Base-by-base conservation (phyloP, 2,797 vertebrate species). In the Peromyscus attwateri region DNA sequence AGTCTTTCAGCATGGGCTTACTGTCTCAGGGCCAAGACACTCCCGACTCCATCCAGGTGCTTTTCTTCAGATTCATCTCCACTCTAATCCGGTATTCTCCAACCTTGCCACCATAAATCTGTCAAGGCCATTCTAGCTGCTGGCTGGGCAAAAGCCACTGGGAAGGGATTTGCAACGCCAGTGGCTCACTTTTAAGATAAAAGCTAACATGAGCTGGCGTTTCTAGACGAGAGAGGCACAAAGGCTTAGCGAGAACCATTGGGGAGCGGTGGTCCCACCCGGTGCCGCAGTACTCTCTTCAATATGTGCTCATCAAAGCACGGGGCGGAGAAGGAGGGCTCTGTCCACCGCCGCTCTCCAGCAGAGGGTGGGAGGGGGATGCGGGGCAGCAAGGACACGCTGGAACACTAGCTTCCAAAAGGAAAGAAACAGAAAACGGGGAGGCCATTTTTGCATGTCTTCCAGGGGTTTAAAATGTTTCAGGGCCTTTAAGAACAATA, bases 31-130 rank as follows among this genome's bases (percentile, higher is more conserved):
- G 49, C 85, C 96, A 97, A 91, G 92, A 94, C 37, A 73, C 81
- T 92, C 95, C 90, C 68, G 25, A 40, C 90, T 40, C 95, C 85
- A 62, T 89, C 73, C 71, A 96, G 98, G 87, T 95, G 89, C 52
- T 97, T 95, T 70, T 25, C 91, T 87, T 97, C 88, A 77, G 73
- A 52, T 88, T 97, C 93, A 96, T 0, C 97, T 80, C 97, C 84
- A 31, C 34, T 93, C 7, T 95, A 98, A 97, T 29, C 79, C 83
- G 52, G 60, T 60, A 16, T 85, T 92, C 92, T 95, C 31, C 92
- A 92, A 87, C 94, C 92, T 85, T 34, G 46, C 93, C 0, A 43
- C 83, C 94, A 68, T 96, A 96, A 97, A 97, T 95, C 91, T 83
- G 27, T 17, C 92, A 91, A n/a, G 93, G 37, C 27, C 16, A n/a